Evolutionary conservation across 1,140 invertebrate genomes (phyloP).

Genomic region (Halotydeus destructor): DNA sequence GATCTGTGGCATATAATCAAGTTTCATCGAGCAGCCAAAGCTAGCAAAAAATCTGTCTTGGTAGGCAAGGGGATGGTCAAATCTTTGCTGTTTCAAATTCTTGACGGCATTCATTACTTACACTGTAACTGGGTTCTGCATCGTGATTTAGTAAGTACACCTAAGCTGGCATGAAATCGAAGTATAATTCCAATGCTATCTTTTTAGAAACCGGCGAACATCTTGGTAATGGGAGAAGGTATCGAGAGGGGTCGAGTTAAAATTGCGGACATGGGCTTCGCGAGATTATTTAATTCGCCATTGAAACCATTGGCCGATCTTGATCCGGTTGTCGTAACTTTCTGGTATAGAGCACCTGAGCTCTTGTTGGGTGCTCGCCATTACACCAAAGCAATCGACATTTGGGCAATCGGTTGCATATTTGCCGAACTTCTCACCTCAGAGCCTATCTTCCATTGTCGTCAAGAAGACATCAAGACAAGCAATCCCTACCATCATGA

Average conservation of each 20-base stretch:
- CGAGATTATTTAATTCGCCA: conserved; percentile 93
- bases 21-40: conserved; percentile 93
- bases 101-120: conserved; percentile 97
- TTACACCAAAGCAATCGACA: conserved; percentile 98
- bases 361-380: conserved; percentile 83
- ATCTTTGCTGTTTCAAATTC: conserved; percentile 89
- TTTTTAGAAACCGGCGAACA: conserved; percentile 90
- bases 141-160: conserved; percentile 62
- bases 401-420: conserved; percentile 99
- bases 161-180: neutral
- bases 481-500: conserved; percentile 99
- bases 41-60: conserved; percentile 87
- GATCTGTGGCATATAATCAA: conserved; percentile 99
- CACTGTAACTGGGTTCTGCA: conserved; percentile 99
- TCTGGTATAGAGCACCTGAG: conserved; percentile 98
- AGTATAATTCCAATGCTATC: conserved; percentile 11
- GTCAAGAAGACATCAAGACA: conserved; percentile 98
- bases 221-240: conserved; percentile 97
- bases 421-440: conserved; percentile 91
- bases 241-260: conserved; percentile 87
- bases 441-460: conserved; percentile 98
- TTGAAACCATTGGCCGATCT: conserved; percentile 90
- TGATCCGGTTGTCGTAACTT: conserved; percentile 98
- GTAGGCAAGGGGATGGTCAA: conserved; percentile 96
- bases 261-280: conserved; percentile 99